phyloP scores from a whole-genome alignment of 2,797 vertebrate genomes.

The Borostomias antarcticus region DNA sequence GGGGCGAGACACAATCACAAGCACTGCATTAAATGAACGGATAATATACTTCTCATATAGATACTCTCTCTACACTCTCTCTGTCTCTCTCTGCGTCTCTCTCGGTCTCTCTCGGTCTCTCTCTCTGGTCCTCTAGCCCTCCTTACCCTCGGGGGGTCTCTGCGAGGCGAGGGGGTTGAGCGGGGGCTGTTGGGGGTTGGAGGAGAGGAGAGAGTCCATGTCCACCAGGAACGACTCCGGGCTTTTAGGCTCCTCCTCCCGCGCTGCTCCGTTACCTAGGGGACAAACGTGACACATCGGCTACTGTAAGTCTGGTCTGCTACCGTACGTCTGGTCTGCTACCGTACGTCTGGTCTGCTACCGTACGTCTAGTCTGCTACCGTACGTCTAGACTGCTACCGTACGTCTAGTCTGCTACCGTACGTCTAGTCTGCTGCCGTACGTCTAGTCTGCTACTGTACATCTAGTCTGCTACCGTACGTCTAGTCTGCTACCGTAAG shows the following conservation, averaged over 20 bases:
- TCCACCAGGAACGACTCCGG: slow-evolving; percentile 88
- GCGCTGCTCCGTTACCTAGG: slow-evolving; percentile 37
- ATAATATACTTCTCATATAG: slow-evolving; percentile 21
- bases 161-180: slow-evolving; percentile 35
- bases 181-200: slow-evolving; percentile 67
- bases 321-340: too few species aligned
- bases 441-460: too few species aligned
- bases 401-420: too few species aligned
- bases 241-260: slow-evolving; percentile 67
- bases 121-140: slow-evolving; percentile 43
- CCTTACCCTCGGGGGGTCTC: slow-evolving; percentile 66
- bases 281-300: neutral
- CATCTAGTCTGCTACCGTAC: too few species aligned
- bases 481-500: too few species aligned
- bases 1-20: slow-evolving; percentile 43
- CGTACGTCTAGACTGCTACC: too few species aligned
- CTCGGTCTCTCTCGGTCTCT: slow-evolving; percentile 8
- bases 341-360: too few species aligned
- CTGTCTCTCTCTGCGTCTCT: slow-evolving; percentile 19
- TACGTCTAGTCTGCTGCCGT: too few species aligned
- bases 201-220: slow-evolving; percentile 84
- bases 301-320: too few species aligned
- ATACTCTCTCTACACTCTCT: slow-evolving; percentile 12
- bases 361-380: too few species aligned
- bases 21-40: slow-evolving; percentile 37